Conservation (phyloP, 2,113 vertebrate species). For the Hypomesus transpacificus region DNA sequence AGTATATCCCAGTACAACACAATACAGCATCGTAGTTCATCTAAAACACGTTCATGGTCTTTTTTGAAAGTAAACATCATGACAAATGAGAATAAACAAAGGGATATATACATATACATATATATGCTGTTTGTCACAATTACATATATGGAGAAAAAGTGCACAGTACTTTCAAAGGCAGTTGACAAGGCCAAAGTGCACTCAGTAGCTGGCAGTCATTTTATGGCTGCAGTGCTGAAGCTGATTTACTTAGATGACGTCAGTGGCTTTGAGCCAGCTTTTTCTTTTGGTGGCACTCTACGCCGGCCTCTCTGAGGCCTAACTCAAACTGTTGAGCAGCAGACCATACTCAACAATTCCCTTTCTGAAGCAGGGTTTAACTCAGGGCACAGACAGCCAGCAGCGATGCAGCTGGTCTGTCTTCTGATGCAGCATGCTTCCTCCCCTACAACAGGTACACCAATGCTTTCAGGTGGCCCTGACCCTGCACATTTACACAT, state of each 20-base stretch:
- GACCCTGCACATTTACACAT: neutral
- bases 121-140: slow-evolving; percentile 17
- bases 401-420: slow-evolving; percentile 46
- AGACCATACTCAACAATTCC: slow-evolving; percentile 84
- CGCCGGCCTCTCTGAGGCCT: slow-evolving; percentile 79
- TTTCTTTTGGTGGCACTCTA: slow-evolving; percentile 83
- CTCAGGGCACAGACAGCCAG: slow-evolving; percentile 75
- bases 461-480: slow-evolving; percentile 46
- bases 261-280: slow-evolving; percentile 88
- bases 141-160: slow-evolving; percentile 27
- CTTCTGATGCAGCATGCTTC: slow-evolving; percentile 29
- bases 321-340: slow-evolving; percentile 77
- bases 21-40: neutral
- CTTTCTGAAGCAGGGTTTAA: slow-evolving; percentile 85
- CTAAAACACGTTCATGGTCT: neutral
- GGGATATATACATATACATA: neutral
- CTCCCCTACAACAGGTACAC: slow-evolving; percentile 19
- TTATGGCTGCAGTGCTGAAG: slow-evolving; percentile 81
- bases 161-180: slow-evolving; percentile 60
- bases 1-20: neutral
- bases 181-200: slow-evolving; percentile 86
- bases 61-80: neutral
- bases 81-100: neutral
- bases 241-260: slow-evolving; percentile 93
- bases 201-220: slow-evolving; percentile 77